These are phyloP conservation scores for Nycticorax nycticorax DNA, from an alignment of 2,113 vertebrate genomes.

Conservation along the genomic window DNA sequence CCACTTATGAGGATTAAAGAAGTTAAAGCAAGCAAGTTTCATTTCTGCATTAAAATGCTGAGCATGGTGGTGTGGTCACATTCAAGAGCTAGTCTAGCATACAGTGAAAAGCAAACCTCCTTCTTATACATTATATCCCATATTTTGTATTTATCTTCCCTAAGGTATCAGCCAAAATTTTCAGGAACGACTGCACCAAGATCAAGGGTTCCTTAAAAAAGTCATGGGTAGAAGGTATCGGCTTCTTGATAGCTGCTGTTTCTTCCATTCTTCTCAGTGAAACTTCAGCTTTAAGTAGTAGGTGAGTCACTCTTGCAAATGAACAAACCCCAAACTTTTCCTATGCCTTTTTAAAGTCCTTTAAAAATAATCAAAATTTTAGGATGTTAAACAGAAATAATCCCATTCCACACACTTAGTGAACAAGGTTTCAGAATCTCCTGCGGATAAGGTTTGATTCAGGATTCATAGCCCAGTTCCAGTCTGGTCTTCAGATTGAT, in stretches of 20 bases:
- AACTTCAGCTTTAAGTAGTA: slow-evolving; percentile 24
- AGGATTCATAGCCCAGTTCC: neutral
- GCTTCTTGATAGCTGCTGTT: neutral
- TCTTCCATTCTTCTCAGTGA: neutral
- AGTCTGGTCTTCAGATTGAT: neutral
- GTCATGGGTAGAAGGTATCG: neutral
- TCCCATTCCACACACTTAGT: neutral
- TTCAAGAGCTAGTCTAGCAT: neutral
- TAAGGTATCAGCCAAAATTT: neutral
- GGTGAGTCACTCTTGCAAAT: neutral
- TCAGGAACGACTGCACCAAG: neutral
- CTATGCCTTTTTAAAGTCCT: neutral
- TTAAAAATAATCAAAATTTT: neutral
- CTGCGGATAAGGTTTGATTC: neutral
- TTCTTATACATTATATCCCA: neutral
- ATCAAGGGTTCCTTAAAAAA: neutral
- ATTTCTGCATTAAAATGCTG: neutral
- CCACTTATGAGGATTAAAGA: neutral
- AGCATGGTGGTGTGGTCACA: neutral
- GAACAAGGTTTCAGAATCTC: neutral
- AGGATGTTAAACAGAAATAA: neutral
- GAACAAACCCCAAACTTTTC: neutral
- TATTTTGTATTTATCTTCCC: neutral
- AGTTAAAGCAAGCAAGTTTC: neutral
- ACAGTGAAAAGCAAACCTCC: neutral